Base-by-base conservation (phyloP, 2,797 vertebrate species). In the Gouania willdenowi region DNA sequence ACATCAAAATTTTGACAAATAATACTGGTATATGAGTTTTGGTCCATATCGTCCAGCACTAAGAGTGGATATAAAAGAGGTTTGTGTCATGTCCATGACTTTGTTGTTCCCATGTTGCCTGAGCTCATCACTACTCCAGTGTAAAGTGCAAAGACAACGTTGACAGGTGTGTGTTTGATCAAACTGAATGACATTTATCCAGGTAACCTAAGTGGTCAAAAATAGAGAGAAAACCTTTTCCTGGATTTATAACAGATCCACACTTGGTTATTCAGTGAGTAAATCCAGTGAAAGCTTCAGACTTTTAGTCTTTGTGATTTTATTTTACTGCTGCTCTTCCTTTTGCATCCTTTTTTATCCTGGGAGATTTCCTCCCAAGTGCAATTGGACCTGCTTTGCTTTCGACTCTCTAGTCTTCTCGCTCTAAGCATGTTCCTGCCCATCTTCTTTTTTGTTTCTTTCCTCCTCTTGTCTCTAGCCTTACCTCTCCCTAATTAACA, bases 401-500 rank as follows among this genome's bases (percentile, higher is more conserved):
- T 52, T 57, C 7, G 13, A 29, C 32, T 55, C 23, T 42, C 51
- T 65, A 27, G 6, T 62, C 48, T 30, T 52, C 40, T 38, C 7
- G 4, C 35, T 54, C 16, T 15, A 39, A 58, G 49, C 46, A 45
- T 47, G 24, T 16, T 72, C 47, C 37, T 62, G 63, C 56, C 50
- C 30, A 24, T 47, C 37, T 54, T 67, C 36, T 47, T 67, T 65
- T 75, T 73, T 73, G 56, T 66, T 66, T 53, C 41, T 42, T 36
- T 69, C 52, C 47, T 50, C 33, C 45, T 34, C 40, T 30, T 4
- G 21, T 66, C 60, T 73, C 69, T 75, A 52, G 27, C 31, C 49
- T 66, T 69, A 70, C 53, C 50, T 48, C 60, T 43, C 47, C 44
- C 66, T 79, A 82, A 84, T 84, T 81, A 84, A 79, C 79, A 81